Evolutionary conservation across 2,797 vertebrate species (phyloP), one percentile per base, ranked within the genome.

Genomic region (Sebastes iracundus): DNA sequence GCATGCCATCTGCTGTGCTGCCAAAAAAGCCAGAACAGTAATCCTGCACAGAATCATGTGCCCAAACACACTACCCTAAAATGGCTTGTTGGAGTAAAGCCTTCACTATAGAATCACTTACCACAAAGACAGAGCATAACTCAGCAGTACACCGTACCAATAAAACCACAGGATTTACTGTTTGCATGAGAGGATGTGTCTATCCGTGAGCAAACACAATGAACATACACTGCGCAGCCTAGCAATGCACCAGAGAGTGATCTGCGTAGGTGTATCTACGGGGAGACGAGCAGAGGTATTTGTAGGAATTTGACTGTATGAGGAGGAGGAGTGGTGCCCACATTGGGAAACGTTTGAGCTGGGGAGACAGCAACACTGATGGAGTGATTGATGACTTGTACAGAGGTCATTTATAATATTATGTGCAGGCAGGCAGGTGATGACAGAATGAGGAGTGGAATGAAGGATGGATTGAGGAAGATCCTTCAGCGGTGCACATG

Each of bases 221-320:
- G 23, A 70, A 42, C 33, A 70, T 32, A 59, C 33, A 73, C 59
- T 75, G 63, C n/a, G 58, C 67, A 72, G 78, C 42, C 53, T 2
- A 16, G 70, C 38, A 58, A 46, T 32, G 85, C 81, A 80, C 79
- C 87, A 74, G 49, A 69, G 75, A 77, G 38, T 2, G 42, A 53
- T 63, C 56, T 83, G 83, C 74, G 74, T 79, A 77, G 83, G 58
- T 79, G 2, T 61, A 58, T 46, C 63, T 20, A 68, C 63, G 58
- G 66, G 75, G 46, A 77, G 61, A 77, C 13, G 7, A 30, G 61
- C 25, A 6, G 28, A 73, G 65, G 25, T 67, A 28, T 75, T 59
- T 75, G 42, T 13, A 20, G 46, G 30, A 62, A 23, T 65, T 27
- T 4, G 27, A 38, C 46, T 75, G 60, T 61, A 55, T 23, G 58